A percentile compares a stretch with the other conserved stretches of the same genome.
These are phyloP conservation scores for Sphaerophoria rueppellii DNA, from an alignment of 2,888 invertebrate genomes.

Conservation along the genomic window DNA sequence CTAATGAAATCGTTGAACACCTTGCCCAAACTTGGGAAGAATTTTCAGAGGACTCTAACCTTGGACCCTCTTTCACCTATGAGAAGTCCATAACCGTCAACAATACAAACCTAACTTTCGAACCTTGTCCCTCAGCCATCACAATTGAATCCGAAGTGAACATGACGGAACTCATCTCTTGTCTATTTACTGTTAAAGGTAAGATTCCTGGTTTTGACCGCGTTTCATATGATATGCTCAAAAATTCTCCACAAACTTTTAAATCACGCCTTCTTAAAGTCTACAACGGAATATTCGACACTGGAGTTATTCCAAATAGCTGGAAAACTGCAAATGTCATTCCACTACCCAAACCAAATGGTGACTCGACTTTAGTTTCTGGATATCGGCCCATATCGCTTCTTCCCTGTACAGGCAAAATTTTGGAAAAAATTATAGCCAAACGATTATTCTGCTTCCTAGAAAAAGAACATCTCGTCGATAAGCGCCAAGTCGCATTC, in stretches of 20 bases:
- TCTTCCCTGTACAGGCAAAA: conserved; percentile 5
- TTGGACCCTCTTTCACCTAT: conserved; percentile 2
- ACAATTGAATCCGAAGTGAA: not conserved
- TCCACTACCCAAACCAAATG: conserved; percentile 11
- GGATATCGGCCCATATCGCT: conserved; percentile 20
- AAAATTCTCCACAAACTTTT: not conserved
- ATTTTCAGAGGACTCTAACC: not conserved
- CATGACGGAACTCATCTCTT: conserved; percentile 8
- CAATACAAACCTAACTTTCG: not conserved
- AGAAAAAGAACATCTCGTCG: conserved; percentile 9
- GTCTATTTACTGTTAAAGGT: not conserved
- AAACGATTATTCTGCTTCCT: conserved; percentile 39
- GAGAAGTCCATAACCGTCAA: conserved; percentile 22
- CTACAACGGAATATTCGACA: not conserved
- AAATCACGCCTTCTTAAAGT: not conserved
- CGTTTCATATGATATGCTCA: conserved; percentile 4
- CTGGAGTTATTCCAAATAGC: conserved; percentile 6
- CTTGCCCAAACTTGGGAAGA: conserved; percentile 31
- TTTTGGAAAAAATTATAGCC: conserved; percentile 21
- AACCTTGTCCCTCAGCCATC: not conserved
- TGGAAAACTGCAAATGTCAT: conserved; percentile 16
- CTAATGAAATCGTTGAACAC: conserved; percentile 14
- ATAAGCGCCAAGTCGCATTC: conserved; percentile 32
- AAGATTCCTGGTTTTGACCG: conserved; percentile 33
- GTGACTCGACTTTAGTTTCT: not conserved